Conservation (phyloP, 2,113 vertebrate genomes). For the Peromyscus leucopus region DNA sequence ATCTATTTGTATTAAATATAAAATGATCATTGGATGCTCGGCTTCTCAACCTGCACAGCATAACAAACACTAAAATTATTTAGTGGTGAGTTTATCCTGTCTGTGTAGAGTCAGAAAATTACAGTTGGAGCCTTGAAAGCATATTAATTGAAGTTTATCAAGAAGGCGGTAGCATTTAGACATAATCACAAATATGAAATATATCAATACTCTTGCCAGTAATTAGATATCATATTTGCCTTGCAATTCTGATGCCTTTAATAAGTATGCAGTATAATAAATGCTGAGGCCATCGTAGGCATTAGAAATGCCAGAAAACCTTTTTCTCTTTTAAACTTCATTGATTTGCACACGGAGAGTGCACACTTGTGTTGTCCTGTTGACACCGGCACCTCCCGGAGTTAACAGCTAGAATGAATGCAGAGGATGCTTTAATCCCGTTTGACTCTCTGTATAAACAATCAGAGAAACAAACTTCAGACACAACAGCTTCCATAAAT, state of each 20-base stretch:
- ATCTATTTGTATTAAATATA: constrained; percentile 76
- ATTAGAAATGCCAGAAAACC: neutral
- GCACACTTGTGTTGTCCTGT: neutral
- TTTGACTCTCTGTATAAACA: constrained; percentile 78
- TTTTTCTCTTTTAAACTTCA: neutral
- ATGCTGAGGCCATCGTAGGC: neutral
- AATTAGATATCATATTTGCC: constrained; percentile 43
- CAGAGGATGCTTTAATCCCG: constrained; percentile 76
- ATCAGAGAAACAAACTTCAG: constrained; percentile 76
- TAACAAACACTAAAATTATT: constrained; percentile 86
- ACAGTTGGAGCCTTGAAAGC: constrained; percentile 72
- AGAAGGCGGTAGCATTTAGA: constrained; percentile 74
- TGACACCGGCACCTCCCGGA: neutral
- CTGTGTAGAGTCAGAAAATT: constrained; percentile 84
- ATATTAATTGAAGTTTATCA: constrained; percentile 80
- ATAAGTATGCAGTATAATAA: constrained; percentile 46
- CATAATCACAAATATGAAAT: constrained; percentile 69
- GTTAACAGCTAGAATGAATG: constrained; percentile 60
- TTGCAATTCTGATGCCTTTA: constrained; percentile 31
- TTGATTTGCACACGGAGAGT: neutral
- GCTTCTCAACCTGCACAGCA: constrained; percentile 67
- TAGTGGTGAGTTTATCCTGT: constrained; percentile 74
- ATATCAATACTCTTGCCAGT: constrained; percentile 52
- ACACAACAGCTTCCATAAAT: constrained; percentile 28
- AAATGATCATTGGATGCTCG: constrained; percentile 82